Conservation (phyloP, 2,113 vertebrate species). For the Peromyscus leucopus region DNA sequence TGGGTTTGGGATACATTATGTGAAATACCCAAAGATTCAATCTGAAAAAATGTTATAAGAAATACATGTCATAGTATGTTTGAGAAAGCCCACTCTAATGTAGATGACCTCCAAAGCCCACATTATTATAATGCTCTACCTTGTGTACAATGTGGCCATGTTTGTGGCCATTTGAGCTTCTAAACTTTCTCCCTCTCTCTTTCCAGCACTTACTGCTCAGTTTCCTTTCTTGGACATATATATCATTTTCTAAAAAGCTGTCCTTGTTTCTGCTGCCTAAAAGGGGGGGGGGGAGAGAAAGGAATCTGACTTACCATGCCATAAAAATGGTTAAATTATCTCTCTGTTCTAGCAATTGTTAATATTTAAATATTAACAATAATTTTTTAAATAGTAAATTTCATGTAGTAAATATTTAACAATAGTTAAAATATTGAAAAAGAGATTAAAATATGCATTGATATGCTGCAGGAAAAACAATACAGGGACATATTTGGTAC, state of each 20-base stretch:
- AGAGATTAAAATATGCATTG: background rate
- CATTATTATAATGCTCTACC: background rate
- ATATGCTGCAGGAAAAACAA: background rate
- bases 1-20: background rate
- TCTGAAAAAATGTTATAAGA: background rate
- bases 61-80: background rate
- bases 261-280: background rate
- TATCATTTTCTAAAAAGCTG: background rate
- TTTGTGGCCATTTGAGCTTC: background rate
- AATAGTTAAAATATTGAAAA: background rate
- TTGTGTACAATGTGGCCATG: background rate
- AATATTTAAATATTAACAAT: too few relatives aligned
- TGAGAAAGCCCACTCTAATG: background rate
- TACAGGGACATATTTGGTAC: background rate
- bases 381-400: too few relatives aligned
- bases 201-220: background rate
- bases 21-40: background rate
- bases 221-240: background rate
- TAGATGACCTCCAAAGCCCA: background rate
- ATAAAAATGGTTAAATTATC: background rate
- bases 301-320: background rate
- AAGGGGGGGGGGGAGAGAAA: background rate
- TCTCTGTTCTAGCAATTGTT: background rate
- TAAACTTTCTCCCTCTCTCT: background rate
- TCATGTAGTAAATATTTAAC: too few relatives aligned